Conservation (phyloP, 2,797 vertebrate genomes). For the Pipistrellus pygmaeus region DNA sequence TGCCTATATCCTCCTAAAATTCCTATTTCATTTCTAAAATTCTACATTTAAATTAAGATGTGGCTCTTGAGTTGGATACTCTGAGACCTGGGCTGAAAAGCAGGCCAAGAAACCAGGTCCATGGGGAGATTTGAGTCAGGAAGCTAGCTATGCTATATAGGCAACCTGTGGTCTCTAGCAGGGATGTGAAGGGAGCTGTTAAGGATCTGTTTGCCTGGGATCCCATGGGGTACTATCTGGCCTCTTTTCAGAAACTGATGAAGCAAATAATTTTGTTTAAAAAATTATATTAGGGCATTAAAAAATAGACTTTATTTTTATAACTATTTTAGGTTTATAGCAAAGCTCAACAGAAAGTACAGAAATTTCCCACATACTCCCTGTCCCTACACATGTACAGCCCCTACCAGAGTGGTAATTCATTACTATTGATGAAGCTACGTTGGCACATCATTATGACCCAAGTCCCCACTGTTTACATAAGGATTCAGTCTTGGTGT, state of each 20-base stretch:
- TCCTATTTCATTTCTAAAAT: not conserved
- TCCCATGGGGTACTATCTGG: not conserved
- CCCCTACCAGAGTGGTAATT: not conserved
- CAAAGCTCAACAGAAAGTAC: not conserved
- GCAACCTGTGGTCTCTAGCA: not conserved
- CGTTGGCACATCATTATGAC: accelerated
- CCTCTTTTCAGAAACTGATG: conserved; percentile 22
- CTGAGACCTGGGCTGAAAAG: not conserved
- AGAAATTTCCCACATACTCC: not conserved
- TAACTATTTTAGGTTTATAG: conserved; percentile 1
- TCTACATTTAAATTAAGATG: not conserved
- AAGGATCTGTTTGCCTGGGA: not conserved
- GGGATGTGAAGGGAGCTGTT: not conserved
- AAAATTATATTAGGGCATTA: not conserved
- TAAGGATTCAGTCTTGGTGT: not conserved
- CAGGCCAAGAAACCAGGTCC: not conserved
- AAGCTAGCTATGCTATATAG: not conserved
- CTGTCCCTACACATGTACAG: accelerated
- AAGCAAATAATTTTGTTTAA: conserved; percentile 1
- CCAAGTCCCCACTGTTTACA: not conserved
- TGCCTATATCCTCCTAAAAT: too few species aligned
- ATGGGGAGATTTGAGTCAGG: not conserved
- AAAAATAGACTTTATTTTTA: not conserved
- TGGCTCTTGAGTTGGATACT: not conserved
- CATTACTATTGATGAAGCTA: not conserved